Evolutionary conservation across 2,888 invertebrate species (phyloP), one percentile per base, ranked within the genome.

Genomic region (Odontocerum albicorne): DNA sequence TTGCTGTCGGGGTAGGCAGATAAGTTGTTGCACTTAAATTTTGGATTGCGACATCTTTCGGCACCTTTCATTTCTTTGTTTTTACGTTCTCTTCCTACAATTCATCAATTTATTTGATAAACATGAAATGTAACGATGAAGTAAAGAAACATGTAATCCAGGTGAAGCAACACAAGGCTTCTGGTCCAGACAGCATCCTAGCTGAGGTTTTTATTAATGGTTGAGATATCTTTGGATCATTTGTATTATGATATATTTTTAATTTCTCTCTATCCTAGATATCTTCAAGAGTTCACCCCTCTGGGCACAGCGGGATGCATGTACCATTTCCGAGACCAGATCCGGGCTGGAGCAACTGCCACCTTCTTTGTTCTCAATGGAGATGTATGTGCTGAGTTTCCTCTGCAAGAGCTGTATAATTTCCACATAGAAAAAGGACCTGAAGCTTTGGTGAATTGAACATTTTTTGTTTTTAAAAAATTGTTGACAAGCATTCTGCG

Each of bases 351-450:
- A 4, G 88, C 87, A 68, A 93, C 96, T 0, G 82, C 88, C 38
- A 90, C 88, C 1, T 94, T 98, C 72, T 96, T 98, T 70, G 84
- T 99, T 3, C 83, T 99, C 65, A 99, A 99, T 68, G 96, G 97
- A 1, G 98, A 98, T 74, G 96, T 98, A 0, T 98, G 98, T 69
- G 92, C 96, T 0, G 95, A 99, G 72, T 96, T 99, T 70, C 96
- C 96, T 0, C 73, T 97, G 10, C 80, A 83, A 61, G 90, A 94
- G 60, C 83, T 99, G 69, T 83, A 89, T 64, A 72, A 82, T 20
- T 92, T 90, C 68, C 93, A 95, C 66, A 78, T 73, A 39, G 75
- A 75, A 62, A 80, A 77, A 53, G 68, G 70, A 43, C 70, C 77
- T 22, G 71, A 74, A 64, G 79, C 83, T 50, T 67, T 86, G 62